Evolutionary conservation across 2,797 vertebrate genomes (phyloP), one percentile per base, ranked within the genome.

Genomic region (Mareca penelope): DNA sequence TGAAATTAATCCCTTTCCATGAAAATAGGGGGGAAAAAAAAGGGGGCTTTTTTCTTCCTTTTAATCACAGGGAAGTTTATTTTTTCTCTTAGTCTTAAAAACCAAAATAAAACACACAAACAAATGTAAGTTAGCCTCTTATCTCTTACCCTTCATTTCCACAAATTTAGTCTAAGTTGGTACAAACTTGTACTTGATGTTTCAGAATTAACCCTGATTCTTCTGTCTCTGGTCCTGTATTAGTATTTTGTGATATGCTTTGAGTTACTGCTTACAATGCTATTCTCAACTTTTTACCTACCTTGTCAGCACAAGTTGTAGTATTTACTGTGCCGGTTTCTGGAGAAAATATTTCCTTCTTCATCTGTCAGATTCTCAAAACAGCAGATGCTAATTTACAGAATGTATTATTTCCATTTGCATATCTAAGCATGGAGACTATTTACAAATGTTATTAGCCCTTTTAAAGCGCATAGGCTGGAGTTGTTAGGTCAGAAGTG

Each of bases 291-390:
- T 73, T 73, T n/a, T 37, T 33, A 83, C 80, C 72, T 73, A 89
- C 61, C 53, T 85, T 46, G 17, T 65, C 57, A 88, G 44, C 52
- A 37, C 50, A 81, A 91, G 13, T 29, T 57, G 26, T 72, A 83
- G 48, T 15, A 77, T 60, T 72, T 91, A 72, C 56, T 26, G 22
- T 48, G 61, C 42, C 14, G 12, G 59, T 61, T 87, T 94, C 77
- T 93, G 77, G 31, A 69, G 68, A 94, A 80, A 71, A 85, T 19
- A 59, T 79, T 96, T 93, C 55, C 70, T 68, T 88, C 80, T 84
- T 80, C 40, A 52, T 80, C 93, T 91, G 80, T 86, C 81, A 95
- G 59, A 72, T 73, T 88, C 89, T 71, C 42, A 70, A 85, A 94
- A 82, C 64, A 95, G 84, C 31, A 76, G 55, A 90, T 64, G 42